Evolutionary conservation across 2,888 invertebrate genomes (phyloP), one percentile per base, ranked within the genome.

Genomic region (Chouioia cunea): DNA sequence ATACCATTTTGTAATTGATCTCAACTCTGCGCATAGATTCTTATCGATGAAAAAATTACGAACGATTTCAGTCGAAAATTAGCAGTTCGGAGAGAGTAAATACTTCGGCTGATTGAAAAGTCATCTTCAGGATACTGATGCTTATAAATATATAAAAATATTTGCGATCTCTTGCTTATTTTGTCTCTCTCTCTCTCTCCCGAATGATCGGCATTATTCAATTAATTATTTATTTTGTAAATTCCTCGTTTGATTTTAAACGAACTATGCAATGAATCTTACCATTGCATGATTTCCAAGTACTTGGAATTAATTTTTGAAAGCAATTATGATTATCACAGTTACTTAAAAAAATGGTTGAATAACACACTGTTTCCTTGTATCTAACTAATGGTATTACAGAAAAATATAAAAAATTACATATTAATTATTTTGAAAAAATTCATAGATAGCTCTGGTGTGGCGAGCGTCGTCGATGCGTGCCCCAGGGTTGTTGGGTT

Each of bases 391-490:
- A 27, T 4, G 6, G 6, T 27, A 4, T 27, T 27, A 27, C 6
- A 27, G 6, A 27, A 27, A 27, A 27, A 2, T 27, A 27, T 27
- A 27, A 27, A 27, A 27, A 27, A 27, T 27, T 4, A n/a, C n/a
- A n/a, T n/a, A 27, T 27, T 12, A 36, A 10, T 36, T 1, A 36
- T 10, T 36, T 36, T 3, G 10, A 36, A 36, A 36, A 36, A 36
- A n/a, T 59, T 75, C 67, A 2, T 76, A 85, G 85, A 84, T 85
- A 79, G 85, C 85, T 78, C 79, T 85, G 74, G 82, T 85, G 80
- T 85, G 85, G 85, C 81, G 84, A 79, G 77, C 81, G 70, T 79
- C 85, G 83, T 82, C 85, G 79, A 85, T 85, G 85, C 83, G 85
- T 80, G 81, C 83, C 79, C 83, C 84, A 75, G 84, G 85, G 76